Evolutionary conservation across 2,113 vertebrate species (phyloP).

Genomic region (Nanger granti): DNA sequence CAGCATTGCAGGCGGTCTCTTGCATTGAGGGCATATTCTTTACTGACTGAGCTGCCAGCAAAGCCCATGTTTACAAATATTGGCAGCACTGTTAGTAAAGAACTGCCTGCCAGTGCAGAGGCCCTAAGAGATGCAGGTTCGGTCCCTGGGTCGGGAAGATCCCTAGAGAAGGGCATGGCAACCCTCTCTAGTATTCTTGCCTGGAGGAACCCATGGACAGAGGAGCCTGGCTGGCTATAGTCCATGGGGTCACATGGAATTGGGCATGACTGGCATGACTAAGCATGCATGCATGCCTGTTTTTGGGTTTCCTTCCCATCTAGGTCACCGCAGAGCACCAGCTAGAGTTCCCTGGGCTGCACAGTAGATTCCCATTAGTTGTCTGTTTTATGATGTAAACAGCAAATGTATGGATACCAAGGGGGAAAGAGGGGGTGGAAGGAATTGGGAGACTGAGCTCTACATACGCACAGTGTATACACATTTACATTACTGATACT

Average conservation of each 20-base stretch:
- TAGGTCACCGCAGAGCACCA: accelerated
- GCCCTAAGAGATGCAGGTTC: background rate
- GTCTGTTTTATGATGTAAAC: background rate
- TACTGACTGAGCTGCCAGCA: background rate
- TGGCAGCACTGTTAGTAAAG: background rate
- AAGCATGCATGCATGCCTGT: background rate
- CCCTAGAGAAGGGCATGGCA: background rate
- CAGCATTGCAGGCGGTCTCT: background rate
- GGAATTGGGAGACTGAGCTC: background rate
- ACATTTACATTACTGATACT: background rate
- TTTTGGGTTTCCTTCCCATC: background rate
- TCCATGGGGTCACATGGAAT: background rate
- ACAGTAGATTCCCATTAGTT: background rate
- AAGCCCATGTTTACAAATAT: background rate
- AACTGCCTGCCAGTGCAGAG: background rate
- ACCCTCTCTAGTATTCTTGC: background rate
- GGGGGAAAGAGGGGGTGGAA: background rate
- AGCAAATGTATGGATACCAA: background rate
- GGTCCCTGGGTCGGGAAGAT: background rate
- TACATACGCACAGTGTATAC: accelerated
- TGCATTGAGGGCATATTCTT: background rate
- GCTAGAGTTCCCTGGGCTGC: background rate
- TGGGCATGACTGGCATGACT: background rate
- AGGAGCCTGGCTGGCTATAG: background rate
- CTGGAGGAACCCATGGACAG: background rate